Percentiles rank a stretch among this genome's conserved stretches.
These are phyloP conservation scores for Tolmerus cingulatus DNA, from an alignment of 2,888 invertebrate genomes.

Conservation along the genomic window DNA sequence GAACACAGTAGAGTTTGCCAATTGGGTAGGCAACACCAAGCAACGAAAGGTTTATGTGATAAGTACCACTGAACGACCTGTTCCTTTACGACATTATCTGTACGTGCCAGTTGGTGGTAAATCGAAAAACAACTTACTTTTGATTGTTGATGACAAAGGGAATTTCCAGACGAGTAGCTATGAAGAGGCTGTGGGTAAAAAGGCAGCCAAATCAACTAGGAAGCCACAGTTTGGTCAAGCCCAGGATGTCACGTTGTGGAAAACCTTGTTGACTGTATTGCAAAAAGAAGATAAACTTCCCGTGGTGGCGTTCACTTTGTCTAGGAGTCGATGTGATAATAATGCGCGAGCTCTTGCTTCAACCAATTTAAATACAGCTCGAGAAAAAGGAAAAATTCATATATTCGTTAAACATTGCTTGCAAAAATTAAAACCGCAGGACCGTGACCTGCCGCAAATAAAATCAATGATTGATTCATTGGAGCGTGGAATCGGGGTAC, in stretches of 20 bases:
- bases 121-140: conserved; percentile 74
- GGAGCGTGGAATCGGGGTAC: conserved; percentile 91
- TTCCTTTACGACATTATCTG: conserved; percentile 93
- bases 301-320: conserved; percentile 93
- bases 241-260: conserved; percentile 82
- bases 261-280: conserved; percentile 83
- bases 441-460: conserved; percentile 89
- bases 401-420: conserved; percentile 88
- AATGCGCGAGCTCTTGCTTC: conserved; percentile 70
- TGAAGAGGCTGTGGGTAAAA: conserved; percentile 67
- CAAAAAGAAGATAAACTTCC: conserved; percentile 85
- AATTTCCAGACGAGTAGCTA: conserved; percentile 73
- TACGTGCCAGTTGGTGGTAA: conserved; percentile 81
- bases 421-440: conserved; percentile 82
- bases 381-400: conserved; percentile 85
- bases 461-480: conserved; percentile 73
- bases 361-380: conserved; percentile 81
- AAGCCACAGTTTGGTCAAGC: conserved; percentile 28
- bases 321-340: conserved; percentile 69
- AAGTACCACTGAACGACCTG: conserved; percentile 90
- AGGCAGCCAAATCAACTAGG: conserved; percentile 53
- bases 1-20: conserved; percentile 94
- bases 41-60: conserved; percentile 92
- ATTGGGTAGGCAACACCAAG: conserved; percentile 89
- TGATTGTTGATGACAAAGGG: conserved; percentile 81